These are phyloP conservation scores for Laothoe populi DNA, from an alignment of 2,888 invertebrate species.

Conservation along the genomic window DNA sequence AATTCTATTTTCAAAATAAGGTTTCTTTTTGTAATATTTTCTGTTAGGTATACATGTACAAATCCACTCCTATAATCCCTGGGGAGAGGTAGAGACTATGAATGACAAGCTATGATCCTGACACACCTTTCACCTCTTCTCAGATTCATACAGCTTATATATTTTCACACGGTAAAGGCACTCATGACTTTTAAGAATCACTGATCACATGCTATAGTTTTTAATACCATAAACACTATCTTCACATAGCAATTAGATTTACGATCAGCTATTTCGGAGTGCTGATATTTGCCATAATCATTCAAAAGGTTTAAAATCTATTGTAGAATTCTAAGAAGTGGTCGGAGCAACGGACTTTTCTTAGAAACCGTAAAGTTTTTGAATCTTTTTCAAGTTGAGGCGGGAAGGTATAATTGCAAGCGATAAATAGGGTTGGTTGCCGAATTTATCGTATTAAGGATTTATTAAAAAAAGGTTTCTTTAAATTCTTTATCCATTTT, in stretches of 20 bases:
- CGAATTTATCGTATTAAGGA: slow-evolving; percentile 4
- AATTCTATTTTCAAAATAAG: no score
- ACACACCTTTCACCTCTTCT: no score
- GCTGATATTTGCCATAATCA: slow-evolving; percentile 9
- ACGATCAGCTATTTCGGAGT: background rate
- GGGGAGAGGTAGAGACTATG: no score
- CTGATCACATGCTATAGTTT: background rate
- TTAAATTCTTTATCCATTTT: no score
- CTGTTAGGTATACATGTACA: no score
- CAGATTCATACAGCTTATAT: no score
- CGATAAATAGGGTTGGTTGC: slow-evolving; percentile 5
- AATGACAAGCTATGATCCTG: no score
- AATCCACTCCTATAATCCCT: no score
- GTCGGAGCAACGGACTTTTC: background rate
- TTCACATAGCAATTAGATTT: background rate
- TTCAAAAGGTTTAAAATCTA: slow-evolving; percentile 12
- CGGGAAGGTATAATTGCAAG: slow-evolving; percentile 21
- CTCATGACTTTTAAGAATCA: no score
- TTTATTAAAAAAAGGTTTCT: no score
- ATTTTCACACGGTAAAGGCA: no score
- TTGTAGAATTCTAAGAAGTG: slow-evolving; percentile 10
- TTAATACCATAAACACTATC: background rate
- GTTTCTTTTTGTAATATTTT: no score
- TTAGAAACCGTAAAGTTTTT: slow-evolving; percentile 21
- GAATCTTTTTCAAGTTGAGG: background rate